These are phyloP conservation scores for Spilogale gracilis DNA, from an alignment of 2,113 vertebrate genomes.

Conservation along the genomic window DNA sequence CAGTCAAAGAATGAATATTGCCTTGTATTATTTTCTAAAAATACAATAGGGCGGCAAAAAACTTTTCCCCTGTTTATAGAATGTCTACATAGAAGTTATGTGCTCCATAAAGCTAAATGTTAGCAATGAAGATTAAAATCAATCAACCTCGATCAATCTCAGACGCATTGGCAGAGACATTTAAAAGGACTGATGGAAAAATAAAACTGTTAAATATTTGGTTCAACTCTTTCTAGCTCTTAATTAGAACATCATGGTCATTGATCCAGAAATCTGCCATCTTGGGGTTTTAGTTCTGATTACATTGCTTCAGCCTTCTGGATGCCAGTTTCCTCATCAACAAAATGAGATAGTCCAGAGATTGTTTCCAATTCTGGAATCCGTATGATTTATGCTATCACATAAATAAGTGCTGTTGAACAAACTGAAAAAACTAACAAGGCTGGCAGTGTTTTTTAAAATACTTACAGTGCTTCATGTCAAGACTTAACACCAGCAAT, in stretches of 20 bases:
- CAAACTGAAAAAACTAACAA: slow-evolving; percentile 50
- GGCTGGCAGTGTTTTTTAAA: background rate
- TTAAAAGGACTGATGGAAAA: slow-evolving; percentile 47
- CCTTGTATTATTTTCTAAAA: slow-evolving; percentile 25
- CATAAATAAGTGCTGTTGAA: slow-evolving; percentile 39
- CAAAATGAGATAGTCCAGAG: background rate
- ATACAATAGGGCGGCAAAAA: background rate
- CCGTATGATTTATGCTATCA: slow-evolving; percentile 13
- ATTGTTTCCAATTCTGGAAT: slow-evolving; percentile 34
- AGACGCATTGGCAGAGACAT: background rate
- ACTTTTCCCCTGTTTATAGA: slow-evolving; percentile 47
- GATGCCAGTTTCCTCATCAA: background rate
- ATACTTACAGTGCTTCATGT: background rate
- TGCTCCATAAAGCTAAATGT: slow-evolving; percentile 13
- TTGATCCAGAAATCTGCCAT: background rate
- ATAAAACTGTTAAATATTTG: slow-evolving; percentile 28
- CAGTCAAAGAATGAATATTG: background rate
- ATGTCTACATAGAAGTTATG: slow-evolving; percentile 21
- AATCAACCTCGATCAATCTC: slow-evolving; percentile 42
- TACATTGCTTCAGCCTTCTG: background rate
- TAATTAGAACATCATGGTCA: background rate
- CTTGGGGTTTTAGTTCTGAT: slow-evolving; percentile 5
- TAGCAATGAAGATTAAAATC: slow-evolving; percentile 48
- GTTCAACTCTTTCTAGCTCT: slow-evolving; percentile 1
- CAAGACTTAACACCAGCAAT: slow-evolving; percentile 11